Conservation (phyloP, 2,113 vertebrate genomes). For the Polypterus senegalus region DNA sequence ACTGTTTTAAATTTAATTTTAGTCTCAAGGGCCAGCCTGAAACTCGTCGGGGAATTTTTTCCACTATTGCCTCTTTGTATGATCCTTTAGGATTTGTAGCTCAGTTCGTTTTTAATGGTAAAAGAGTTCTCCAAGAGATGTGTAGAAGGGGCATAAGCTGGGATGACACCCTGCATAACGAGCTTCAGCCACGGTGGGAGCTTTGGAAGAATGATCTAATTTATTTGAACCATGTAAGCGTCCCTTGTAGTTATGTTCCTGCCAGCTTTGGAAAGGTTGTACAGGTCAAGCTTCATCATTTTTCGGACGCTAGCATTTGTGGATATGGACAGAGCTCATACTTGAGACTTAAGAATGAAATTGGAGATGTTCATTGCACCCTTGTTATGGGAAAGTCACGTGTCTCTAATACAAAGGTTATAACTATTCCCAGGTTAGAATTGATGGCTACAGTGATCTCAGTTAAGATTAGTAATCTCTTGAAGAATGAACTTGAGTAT, state of each 20-base stretch:
- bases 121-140: conserved; percentile 8
- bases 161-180: conserved; percentile 4
- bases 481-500: conserved; percentile 13
- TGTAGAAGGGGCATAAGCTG: neutral
- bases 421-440: conserved; percentile 15
- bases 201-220: conserved; percentile 13
- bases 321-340: conserved; percentile 17
- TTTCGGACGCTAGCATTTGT: conserved; percentile 5
- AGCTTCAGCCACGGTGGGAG: conserved; percentile 8
- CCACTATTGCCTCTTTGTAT: conserved; percentile 7
- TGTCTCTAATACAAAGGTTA: conserved; percentile 11
- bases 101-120: conserved; percentile 11
- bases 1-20: conserved; percentile 2
- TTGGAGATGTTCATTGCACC: conserved; percentile 13
- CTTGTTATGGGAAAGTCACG: conserved; percentile 18
- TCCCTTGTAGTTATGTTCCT: neutral
- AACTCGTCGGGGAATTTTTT: conserved; percentile 8
- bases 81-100: conserved; percentile 16
- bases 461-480: conserved; percentile 10
- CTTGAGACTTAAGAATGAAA: conserved; percentile 10
- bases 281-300: conserved; percentile 4
- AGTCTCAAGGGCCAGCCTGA: conserved; percentile 8
- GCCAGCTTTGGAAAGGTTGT: conserved; percentile 3
- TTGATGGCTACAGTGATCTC: conserved; percentile 13
- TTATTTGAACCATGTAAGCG: conserved; percentile 6